Base-by-base conservation (phyloP, 2,888 invertebrate species). In the Drosophila conformis region DNA sequence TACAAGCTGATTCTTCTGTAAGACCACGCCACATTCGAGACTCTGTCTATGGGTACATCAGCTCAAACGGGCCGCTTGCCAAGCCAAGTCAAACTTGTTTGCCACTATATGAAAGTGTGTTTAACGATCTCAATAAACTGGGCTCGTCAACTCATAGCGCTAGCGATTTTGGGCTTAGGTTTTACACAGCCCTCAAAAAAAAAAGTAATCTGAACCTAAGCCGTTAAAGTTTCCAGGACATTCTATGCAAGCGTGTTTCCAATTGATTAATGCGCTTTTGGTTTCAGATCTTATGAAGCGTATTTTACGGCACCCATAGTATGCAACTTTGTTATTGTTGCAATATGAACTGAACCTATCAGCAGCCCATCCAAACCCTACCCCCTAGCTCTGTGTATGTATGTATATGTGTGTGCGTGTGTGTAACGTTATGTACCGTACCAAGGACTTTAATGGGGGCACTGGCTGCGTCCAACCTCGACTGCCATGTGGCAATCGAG, bases 251-350 rank as follows among this genome's bases (percentile, higher is more conserved):
- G 77, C n/a, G 72, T 59, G 31, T 68, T 31, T n/a, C 4, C 11
- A 51, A 46, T 63, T 61, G 61, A 57, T 56, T n/a, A 27, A 3
- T 11, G 11, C 2, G n/a, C 18, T 7, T 35, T 54, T 25, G 8
- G 3, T 51, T 25, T 46, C 33, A 48, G 15, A 18, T 60, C 59
- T 48, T 62, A 42, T 58, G 42, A 36, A 65, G 40, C 63, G 52
- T 59, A 60, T 69, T 63, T 69, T 70, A 46, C 35, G 62, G 57
- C 63, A 76, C 49, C 80, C 68, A 78, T 76, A 80, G 62, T 66
- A 80, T 76, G 76, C 71, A 63, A 71, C 60, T 63, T 56, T 80
- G 76, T 80, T 80, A 80, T 78, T 76, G 76, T 76, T 71, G 64
- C 68, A 76, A 67, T 71, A 71, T 68, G 62, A 62, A 62, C 57